Conservation (phyloP, 2,888 invertebrate genomes). For the Zelleria hepariella region DNA sequence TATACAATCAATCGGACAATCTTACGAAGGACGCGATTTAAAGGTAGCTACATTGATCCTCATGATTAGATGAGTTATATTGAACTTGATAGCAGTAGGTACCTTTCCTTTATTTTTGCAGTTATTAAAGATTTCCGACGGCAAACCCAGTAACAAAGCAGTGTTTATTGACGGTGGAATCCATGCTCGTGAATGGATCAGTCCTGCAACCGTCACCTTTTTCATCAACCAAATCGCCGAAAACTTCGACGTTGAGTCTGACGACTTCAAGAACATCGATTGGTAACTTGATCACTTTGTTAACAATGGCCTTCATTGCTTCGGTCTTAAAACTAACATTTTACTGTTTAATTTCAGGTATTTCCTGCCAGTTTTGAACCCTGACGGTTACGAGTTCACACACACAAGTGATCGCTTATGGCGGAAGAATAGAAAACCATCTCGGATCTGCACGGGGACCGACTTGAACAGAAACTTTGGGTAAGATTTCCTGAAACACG, state of each 20-base stretch:
- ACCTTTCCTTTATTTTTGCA: slow-evolving; percentile 18
- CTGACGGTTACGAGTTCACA: slow-evolving; percentile 91
- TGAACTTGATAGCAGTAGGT: not conserved
- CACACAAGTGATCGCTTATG: slow-evolving; percentile 85
- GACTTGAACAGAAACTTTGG: slow-evolving; percentile 93
- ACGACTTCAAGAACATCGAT: slow-evolving; percentile 58
- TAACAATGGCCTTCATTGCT: not conserved
- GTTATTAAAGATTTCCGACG: slow-evolving; percentile 77
- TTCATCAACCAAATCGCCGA: slow-evolving; percentile 82
- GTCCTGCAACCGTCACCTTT: slow-evolving; percentile 85
- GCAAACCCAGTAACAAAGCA: slow-evolving; percentile 75
- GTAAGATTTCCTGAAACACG: slow-evolving; percentile 19
- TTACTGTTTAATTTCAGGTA: slow-evolving; percentile 53
- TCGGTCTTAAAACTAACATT: not conserved
- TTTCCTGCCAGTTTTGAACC: slow-evolving; percentile 82
- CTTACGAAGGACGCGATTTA: slow-evolving; percentile 80
- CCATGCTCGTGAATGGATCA: slow-evolving; percentile 94
- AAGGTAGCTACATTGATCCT: slow-evolving; percentile 59
- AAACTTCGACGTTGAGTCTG: slow-evolving; percentile 78
- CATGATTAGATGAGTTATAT: not conserved
- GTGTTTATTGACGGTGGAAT: slow-evolving; percentile 87
- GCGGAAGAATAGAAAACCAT: slow-evolving; percentile 82
- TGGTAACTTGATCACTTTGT: slow-evolving; percentile 30
- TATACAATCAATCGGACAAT: slow-evolving; percentile 82
- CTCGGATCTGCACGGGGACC: slow-evolving; percentile 75